Evolutionary conservation across 2,797 vertebrate species (phyloP).

Genomic region (Myotis daubentonii): DNA sequence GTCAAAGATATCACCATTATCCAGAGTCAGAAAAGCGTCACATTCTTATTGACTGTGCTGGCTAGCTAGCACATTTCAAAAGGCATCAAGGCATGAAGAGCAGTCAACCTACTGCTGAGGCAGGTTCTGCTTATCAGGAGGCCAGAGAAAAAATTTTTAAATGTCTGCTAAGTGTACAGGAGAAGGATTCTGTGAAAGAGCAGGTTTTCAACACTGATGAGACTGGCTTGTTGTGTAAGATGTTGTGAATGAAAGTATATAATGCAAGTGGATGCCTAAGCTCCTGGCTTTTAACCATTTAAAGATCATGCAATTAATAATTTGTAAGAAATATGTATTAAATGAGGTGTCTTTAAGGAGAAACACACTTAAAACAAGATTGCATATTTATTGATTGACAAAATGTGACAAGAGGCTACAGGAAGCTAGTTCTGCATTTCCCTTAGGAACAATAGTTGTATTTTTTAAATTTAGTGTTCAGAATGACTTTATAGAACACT

Average conservation of each 20-base stretch:
- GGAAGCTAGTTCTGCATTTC: not conserved
- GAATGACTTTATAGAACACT: not conserved
- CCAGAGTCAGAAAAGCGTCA: not conserved
- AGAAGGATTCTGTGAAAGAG: not conserved
- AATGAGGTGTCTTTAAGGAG: not conserved
- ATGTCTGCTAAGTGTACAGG: not conserved
- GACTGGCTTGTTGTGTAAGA: not conserved
- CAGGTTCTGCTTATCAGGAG: not conserved
- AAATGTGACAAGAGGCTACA: not conserved
- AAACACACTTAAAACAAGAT: not conserved
- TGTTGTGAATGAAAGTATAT: not conserved
- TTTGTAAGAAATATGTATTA: not conserved
- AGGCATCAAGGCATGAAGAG: not conserved
- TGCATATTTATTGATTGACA: not conserved
- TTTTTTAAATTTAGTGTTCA: not conserved
- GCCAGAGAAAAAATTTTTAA: not conserved
- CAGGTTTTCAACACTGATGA: not conserved
- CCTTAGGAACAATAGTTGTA: not conserved
- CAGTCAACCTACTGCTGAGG: not conserved
- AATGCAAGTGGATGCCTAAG: not conserved
- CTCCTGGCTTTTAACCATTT: not conserved
- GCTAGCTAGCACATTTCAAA: not conserved
- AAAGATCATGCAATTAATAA: not conserved
- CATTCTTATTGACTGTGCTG: not conserved
- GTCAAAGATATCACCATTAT: not conserved